These are phyloP conservation scores for Carettochelys insculpta DNA, from an alignment of 2,113 vertebrate genomes.

Conservation along the genomic window DNA sequence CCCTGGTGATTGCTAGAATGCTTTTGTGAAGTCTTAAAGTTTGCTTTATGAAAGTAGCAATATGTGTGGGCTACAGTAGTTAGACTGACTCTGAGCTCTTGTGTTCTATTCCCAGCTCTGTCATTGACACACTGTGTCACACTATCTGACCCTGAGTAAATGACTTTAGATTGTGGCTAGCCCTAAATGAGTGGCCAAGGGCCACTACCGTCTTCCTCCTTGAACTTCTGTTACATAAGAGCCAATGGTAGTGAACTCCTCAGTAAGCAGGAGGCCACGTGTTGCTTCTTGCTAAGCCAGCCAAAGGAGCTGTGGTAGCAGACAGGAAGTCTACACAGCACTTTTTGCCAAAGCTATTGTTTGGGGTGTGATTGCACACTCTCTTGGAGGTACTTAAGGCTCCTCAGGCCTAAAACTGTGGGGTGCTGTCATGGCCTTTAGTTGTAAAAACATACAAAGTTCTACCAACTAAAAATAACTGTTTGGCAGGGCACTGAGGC, in stretches of 20 bases:
- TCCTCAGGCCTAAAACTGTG: not conserved
- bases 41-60: not conserved
- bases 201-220: not conserved
- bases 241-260: not conserved
- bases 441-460: not conserved
- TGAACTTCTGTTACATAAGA: not conserved
- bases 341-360: not conserved
- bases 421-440: not conserved
- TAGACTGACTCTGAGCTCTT: not conserved
- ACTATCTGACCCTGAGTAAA: not conserved
- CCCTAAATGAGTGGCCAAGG: not conserved
- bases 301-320: not conserved
- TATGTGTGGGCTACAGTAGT: not conserved
- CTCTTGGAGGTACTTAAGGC: not conserved
- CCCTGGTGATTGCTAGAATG: not conserved
- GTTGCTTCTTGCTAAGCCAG: not conserved
- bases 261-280: not conserved
- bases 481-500: not conserved
- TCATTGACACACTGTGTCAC: not conserved
- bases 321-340: not conserved
- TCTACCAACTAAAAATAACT: not conserved
- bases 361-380: not conserved
- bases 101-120: not conserved
- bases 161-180: not conserved
- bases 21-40: not conserved